Evolutionary conservation across 2,797 vertebrate species (phyloP).

Genomic region (Cichlasoma orientale): DNA sequence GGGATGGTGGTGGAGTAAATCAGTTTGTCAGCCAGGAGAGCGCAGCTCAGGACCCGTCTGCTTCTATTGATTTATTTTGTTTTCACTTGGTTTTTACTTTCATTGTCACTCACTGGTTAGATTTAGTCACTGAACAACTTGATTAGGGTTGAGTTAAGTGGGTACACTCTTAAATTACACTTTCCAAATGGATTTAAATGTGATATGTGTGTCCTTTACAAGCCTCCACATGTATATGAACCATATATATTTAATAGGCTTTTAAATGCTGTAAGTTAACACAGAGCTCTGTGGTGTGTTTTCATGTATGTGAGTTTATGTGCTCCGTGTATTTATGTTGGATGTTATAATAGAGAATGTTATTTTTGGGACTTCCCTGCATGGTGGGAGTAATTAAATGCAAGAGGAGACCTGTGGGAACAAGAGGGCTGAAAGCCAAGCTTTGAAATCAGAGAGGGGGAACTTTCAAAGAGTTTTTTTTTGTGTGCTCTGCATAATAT

Average conservation of each 20-base stretch:
- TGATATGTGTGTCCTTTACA: no score
- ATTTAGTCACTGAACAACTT: background rate
- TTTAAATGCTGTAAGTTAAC: background rate
- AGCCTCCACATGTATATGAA: no score
- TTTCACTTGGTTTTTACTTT: background rate
- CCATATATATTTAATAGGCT: background rate
- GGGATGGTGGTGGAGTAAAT: background rate
- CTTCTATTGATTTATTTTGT: background rate
- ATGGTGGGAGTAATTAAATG: constrained; percentile 15
- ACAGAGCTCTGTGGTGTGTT: constrained; percentile 4
- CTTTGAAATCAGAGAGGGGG: constrained; percentile 2
- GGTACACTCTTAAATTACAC: no score
- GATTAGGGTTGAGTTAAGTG: background rate
- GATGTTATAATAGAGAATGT: constrained; percentile 10
- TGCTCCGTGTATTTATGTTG: constrained; percentile 31
- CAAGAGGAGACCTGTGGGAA: constrained; percentile 36
- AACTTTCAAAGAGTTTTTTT: constrained; percentile 11
- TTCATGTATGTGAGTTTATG: background rate
- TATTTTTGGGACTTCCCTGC: constrained; percentile 35
- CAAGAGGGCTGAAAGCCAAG: constrained; percentile 20
- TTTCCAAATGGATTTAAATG: no score
- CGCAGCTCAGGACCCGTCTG: accelerated
- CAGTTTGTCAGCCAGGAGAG: background rate
- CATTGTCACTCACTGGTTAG: background rate
- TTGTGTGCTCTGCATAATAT: background rate